A percentile compares a stretch with the other conserved stretches of the same genome.
phyloP scores from a whole-genome alignment of 2,888 invertebrate genomes.

The Uloborus plumipes region DNA sequence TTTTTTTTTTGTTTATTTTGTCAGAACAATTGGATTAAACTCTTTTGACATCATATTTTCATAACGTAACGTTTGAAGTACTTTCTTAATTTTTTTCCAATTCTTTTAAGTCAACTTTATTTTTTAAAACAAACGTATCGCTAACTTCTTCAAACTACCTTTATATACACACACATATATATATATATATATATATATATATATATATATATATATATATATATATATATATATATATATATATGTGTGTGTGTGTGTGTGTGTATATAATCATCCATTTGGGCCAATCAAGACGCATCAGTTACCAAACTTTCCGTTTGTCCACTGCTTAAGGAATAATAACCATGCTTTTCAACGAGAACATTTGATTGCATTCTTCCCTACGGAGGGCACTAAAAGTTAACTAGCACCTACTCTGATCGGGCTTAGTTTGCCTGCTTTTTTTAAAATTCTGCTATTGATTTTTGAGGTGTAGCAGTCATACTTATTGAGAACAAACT shows the following conservation, averaged over 20 bases:
- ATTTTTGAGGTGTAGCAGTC: too few species aligned
- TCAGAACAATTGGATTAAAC: background rate
- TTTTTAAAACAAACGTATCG: background rate
- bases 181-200: background rate
- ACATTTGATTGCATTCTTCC: too few species aligned
- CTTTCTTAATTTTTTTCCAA: background rate
- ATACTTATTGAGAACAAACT: too few species aligned
- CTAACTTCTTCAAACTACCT: background rate
- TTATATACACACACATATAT: background rate
- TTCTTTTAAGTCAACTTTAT: background rate
- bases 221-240: constrained; percentile 2
- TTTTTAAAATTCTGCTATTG: too few species aligned
- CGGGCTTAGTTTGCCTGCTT: too few species aligned
- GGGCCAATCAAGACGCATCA: background rate
- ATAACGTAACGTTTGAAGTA: background rate
- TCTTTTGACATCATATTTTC: background rate
- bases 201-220: background rate
- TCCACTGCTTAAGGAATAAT: too few species aligned
- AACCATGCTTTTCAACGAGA: too few species aligned
- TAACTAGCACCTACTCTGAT: too few species aligned
- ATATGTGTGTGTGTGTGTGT: background rate
- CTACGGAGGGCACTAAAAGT: too few species aligned
- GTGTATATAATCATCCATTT: background rate
- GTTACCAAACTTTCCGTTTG: too few species aligned
- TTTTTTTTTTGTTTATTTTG: too few species aligned